Base-by-base conservation (phyloP, 1,140 invertebrate species). In the Colletes latitarsis region DNA sequence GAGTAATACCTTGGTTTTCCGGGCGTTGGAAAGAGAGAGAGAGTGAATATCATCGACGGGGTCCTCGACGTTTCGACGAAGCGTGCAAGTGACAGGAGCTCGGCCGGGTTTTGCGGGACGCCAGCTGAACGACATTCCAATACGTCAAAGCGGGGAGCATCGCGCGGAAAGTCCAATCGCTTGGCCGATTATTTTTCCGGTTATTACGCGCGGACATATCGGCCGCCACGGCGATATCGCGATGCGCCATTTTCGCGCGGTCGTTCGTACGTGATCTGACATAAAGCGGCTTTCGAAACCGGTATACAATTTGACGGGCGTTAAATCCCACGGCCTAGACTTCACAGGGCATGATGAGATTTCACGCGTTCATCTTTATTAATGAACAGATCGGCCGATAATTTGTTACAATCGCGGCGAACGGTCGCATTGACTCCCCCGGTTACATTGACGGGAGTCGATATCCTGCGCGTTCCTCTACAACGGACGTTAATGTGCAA, bases 11-110 rank as follows among this genome's bases (percentile, higher is more conserved):
- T 8, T 9, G 43, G 52, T 53, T n/a, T 41, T n/a, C 49, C 52
- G 60, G 57, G 30, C 69, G 71, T 49, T 19, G 75, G 12, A 14
- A 12, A 10, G 17, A 49, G 60, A n/a, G 39, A 21, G 71, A 52
- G 66, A 77, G 80, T 86, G 82, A 86, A 86, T 86, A 86, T 86
- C 63, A 73, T 75, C 67, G 76, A 30, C 19, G 41, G 53, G 41
- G 60, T 57, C 69, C 75, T 52, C 57, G 75, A 82, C 80, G 53
- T 86, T 85, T 86, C 85, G 84, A 83, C 77, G 77, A 67, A 68
- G 84, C 77, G 85, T 86, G 85, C 85, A 83, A 83, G 68, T 86
- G 85, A 86, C 85, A 86, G 83, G 72, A 62, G 81, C 85, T 73
- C 63, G 80, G 49, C 30, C 19, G 21, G 81, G 71, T 83, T 86